A percentile compares a stretch with the other conserved stretches of the same genome.
Conservation (phyloP, 2,113 vertebrate genomes). For the Hydrochoerus hydrochaeris region DNA sequence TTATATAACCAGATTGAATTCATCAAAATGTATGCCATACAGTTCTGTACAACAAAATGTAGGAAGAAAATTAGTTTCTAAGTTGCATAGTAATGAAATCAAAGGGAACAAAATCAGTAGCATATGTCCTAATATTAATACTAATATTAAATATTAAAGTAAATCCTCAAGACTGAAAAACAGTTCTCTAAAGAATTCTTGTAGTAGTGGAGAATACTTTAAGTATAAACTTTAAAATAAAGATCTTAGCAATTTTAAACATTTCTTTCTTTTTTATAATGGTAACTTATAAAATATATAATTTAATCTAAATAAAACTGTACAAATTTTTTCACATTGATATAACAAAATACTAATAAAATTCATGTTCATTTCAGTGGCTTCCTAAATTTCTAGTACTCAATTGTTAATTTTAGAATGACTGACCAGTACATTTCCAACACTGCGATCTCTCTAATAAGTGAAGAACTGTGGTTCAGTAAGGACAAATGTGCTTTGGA, state of each 20-base stretch:
- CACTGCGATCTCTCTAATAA: neutral
- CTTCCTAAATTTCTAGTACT: neutral
- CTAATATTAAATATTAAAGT: neutral
- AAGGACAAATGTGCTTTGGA: constrained; percentile 3
- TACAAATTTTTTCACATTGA: neutral
- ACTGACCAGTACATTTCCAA: neutral
- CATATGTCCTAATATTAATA: neutral
- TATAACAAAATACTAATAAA: constrained; percentile 20
- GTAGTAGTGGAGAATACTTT: neutral
- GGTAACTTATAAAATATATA: constrained; percentile 35
- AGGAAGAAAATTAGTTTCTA: neutral
- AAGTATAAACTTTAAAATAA: neutral
- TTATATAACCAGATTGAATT: neutral
- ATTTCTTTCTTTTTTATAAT: neutral
- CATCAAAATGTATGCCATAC: neutral
- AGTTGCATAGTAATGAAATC: neutral
- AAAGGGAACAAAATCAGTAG: neutral
- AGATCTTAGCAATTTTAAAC: neutral
- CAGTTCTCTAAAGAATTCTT: neutral
- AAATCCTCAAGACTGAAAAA: neutral
- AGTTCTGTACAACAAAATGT: neutral
- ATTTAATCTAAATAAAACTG: neutral
- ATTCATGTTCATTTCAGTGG: neutral
- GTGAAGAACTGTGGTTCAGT: constrained; percentile 11
- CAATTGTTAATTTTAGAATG: neutral